Conservation (phyloP, 2,113 vertebrate species). For the Bufo bufo region DNA sequence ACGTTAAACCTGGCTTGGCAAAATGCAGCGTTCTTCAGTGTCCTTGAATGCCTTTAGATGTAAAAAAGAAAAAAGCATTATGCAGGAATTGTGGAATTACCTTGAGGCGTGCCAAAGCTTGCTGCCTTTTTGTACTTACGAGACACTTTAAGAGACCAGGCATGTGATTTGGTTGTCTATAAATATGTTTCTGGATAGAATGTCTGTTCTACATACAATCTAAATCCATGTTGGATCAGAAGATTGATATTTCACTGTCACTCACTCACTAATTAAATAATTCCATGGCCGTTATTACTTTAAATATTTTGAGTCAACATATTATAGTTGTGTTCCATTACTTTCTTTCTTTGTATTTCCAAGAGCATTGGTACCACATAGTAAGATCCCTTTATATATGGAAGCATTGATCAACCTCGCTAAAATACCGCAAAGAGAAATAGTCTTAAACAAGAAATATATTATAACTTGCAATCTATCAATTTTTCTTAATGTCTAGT, state of each 20-base stretch:
- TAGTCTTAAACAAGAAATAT: background rate
- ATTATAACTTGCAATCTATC: too few species aligned
- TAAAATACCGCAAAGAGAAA: background rate
- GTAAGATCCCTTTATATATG: background rate
- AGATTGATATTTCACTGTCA: slow-evolving; percentile 12
- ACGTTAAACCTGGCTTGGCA: slow-evolving; percentile 54
- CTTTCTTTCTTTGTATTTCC: background rate
- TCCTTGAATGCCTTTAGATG: slow-evolving; percentile 58
- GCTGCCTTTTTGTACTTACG: slow-evolving; percentile 37
- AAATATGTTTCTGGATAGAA: slow-evolving; percentile 36
- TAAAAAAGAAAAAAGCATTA: slow-evolving; percentile 51
- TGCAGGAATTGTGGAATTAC: slow-evolving; percentile 51
- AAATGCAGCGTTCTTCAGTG: slow-evolving; percentile 34
- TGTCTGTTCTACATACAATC: slow-evolving; percentile 18
- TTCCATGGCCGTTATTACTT: slow-evolving; percentile 16
- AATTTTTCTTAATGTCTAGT: too few species aligned
- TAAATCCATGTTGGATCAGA: slow-evolving; percentile 17
- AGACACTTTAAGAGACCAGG: slow-evolving; percentile 39
- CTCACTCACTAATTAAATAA: slow-evolving; percentile 25
- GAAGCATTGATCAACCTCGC: background rate
- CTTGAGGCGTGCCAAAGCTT: slow-evolving; percentile 52
- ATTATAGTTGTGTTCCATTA: background rate
- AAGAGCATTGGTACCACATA: background rate
- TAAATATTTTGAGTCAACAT: slow-evolving; percentile 19
- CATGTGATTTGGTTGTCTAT: slow-evolving; percentile 44